Evolutionary conservation across 2,113 vertebrate genomes (phyloP), one percentile per base, ranked within the genome.

Genomic region (Lepidiolamprologus cunningtoni): DNA sequence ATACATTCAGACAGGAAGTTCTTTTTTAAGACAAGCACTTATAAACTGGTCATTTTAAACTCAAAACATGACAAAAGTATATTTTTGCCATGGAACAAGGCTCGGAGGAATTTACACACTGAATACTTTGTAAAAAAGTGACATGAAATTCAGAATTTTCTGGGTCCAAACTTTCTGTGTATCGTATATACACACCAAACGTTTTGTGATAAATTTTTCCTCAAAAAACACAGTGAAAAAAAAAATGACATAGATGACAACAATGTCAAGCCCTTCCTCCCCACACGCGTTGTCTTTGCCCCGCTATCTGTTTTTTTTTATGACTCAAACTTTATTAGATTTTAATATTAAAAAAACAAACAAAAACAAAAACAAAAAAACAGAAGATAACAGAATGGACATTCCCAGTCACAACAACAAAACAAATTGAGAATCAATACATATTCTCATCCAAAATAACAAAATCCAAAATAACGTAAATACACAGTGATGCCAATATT

Each of bases 1-100:
- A 5, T n/a, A 35, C 61, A 68, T 66, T 68, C 31, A 63, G 33
- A 66, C 19, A 66, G 6, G 19, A 37, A 68, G 63, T 21, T 68
- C 33, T n/a, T 37, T 37, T 37, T 68, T 68, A 14, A 40, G 35
- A 4, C 35, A 68, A 40, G 19, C 63, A 14, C 63, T 61, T 61
- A 2, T 0, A 61, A 19, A 19, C 9, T 61, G 16, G 1, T 0
- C 28, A 33, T 19, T 61, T 61, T 10, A 17, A 61, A 61, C 28
- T 58, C 14, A 68, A 68, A 66, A 68, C n/a, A 68, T n/a, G 33
- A 37, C 11, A 37, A 21, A 68, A 68, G 1, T 37, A 21, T 37
- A 37, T 68, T 37, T 66, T 66, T 37, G 61, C 1, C 61, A n/a
- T n/a, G 33, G 33, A 35, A 31, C 26, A 0, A 17, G 26, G 26